A percentile compares a stretch with the other conserved stretches of the same genome.
Conservation (phyloP, 2,797 vertebrate genomes). For the Cossypha polioptera region DNA sequence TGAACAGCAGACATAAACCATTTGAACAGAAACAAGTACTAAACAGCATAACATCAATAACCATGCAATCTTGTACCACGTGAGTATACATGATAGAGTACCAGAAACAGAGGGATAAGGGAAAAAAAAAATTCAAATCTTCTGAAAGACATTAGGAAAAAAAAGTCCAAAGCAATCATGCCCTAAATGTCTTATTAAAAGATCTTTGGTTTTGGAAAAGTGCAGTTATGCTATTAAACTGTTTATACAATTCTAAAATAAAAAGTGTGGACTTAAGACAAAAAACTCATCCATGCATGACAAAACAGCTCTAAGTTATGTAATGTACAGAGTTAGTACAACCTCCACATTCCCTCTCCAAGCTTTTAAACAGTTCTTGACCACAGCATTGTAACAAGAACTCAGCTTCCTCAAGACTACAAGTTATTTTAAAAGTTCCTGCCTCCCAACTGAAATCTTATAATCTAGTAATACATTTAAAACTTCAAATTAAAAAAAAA, state of each 20-base stretch:
- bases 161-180: background rate
- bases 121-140: background rate
- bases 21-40: background rate
- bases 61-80: background rate
- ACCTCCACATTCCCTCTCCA: background rate
- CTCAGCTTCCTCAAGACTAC: background rate
- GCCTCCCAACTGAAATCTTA: background rate
- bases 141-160: background rate
- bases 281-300: background rate
- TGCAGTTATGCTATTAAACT: background rate
- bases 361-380: background rate
- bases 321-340: background rate
- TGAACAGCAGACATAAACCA: background rate
- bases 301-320: background rate
- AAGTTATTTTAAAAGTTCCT: background rate
- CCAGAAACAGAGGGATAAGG: background rate
- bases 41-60: background rate
- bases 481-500: background rate
- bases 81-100: background rate
- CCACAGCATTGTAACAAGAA: background rate
- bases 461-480: background rate
- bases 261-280: background rate
- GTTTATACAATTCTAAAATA: background rate
- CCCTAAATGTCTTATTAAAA: background rate
- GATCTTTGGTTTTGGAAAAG: background rate